Conservation (phyloP, 2,888 invertebrate species). For the Octodonta nipae region DNA sequence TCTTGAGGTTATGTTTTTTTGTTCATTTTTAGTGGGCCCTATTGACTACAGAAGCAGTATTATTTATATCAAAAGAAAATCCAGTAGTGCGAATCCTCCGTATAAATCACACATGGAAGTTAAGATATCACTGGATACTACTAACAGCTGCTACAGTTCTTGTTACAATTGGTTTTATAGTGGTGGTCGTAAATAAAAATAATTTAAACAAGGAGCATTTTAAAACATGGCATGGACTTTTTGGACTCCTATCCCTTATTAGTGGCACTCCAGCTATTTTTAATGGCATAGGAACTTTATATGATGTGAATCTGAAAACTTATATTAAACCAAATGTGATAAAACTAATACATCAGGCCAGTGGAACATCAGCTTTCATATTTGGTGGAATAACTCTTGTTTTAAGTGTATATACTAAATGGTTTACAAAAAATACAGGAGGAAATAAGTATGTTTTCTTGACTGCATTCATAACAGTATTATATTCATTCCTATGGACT, state of each 20-base stretch:
- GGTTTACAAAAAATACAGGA: not conserved
- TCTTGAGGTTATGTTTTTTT: constrained; percentile 6
- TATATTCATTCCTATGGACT: not conserved
- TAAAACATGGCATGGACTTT: not conserved
- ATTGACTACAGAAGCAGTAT: not conserved
- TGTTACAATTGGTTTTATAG: not conserved
- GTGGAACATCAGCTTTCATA: not conserved
- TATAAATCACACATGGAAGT: not conserved
- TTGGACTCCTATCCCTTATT: not conserved
- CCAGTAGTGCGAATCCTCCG: constrained; percentile 7
- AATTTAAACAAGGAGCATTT: not conserved
- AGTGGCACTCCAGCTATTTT: not conserved
- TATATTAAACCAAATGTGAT: not conserved
- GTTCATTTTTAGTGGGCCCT: not conserved
- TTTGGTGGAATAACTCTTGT: not conserved
- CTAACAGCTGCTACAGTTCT: not conserved
- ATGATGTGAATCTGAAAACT: not conserved
- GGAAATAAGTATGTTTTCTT: not conserved
- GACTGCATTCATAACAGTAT: not conserved
- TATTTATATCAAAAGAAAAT: not conserved
- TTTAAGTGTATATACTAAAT: not conserved
- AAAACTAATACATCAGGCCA: not conserved
- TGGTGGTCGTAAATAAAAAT: not conserved
- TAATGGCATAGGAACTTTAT: not conserved
- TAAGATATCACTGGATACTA: not conserved